A percentile compares a stretch with the other conserved stretches of the same genome.
phyloP scores from a whole-genome alignment of 2,797 vertebrate genomes.

The Catamblyrhynchus diadema region DNA sequence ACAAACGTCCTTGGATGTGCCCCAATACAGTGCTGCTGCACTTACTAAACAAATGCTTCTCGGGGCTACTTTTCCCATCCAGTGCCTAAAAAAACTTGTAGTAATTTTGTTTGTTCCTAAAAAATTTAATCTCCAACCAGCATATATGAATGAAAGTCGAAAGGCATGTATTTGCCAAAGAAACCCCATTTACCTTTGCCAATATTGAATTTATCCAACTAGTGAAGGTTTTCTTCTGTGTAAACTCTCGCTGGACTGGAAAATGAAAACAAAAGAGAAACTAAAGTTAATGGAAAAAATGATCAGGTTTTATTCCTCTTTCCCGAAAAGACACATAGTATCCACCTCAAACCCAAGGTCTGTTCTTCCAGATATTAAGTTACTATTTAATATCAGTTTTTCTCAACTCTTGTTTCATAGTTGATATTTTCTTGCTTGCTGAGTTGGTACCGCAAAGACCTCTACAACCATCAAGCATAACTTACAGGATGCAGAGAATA shows the following conservation, averaged over 20 bases:
- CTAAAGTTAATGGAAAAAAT: not conserved
- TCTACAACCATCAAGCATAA: not conserved
- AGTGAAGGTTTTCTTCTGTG: constrained; percentile 95
- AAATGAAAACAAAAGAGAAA: not conserved
- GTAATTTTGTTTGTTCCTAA: not conserved
- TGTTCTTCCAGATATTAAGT: not conserved
- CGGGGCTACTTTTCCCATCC: not conserved
- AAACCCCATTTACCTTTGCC: constrained; percentile 82
- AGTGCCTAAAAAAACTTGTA: not conserved
- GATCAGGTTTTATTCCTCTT: not conserved
- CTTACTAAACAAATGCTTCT: not conserved
- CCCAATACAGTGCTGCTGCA: not conserved
- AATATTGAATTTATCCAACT: constrained; percentile 95
- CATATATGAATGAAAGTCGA: not conserved
- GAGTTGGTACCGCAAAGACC: not conserved
- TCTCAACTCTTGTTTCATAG: not conserved
- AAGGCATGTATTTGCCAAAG: not conserved
- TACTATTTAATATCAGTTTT: not conserved
- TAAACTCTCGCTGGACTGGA: constrained; percentile 89
- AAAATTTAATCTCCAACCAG: not conserved
- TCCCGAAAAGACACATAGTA: not conserved
- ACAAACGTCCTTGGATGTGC: not conserved
- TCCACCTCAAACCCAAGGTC: not conserved
- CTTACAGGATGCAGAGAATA: not conserved
- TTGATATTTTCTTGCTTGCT: not conserved